Evolutionary conservation across 2,797 vertebrate genomes (phyloP).

Genomic region (Coluber constrictor): DNA sequence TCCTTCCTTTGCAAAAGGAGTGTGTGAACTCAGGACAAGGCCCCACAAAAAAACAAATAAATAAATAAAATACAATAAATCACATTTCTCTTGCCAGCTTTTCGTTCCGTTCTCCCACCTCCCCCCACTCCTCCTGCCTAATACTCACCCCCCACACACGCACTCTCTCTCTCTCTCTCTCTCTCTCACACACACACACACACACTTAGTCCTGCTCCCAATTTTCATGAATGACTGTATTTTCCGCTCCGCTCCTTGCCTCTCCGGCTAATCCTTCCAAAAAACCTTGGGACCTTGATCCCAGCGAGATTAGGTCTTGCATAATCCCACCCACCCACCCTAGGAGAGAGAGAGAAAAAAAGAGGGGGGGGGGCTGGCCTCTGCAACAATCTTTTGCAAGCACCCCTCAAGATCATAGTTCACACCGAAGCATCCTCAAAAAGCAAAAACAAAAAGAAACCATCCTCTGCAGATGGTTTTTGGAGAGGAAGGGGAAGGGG

Average conservation of each 20-base stretch:
- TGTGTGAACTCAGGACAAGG: neutral
- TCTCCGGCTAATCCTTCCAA: constrained; percentile 9
- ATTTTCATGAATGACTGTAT: constrained; percentile 14
- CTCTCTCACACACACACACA: too few species aligned
- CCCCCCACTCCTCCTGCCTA: neutral
- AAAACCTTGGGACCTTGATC: constrained; percentile 26
- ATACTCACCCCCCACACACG: neutral
- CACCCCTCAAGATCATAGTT: neutral
- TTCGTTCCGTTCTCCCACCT: neutral
- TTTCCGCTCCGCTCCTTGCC: neutral
- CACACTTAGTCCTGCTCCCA: neutral
- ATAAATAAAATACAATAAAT: neutral
- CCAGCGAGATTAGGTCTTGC: constrained; percentile 6
- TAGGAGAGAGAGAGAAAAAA: neutral
- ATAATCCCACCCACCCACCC: neutral
- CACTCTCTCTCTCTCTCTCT: too few species aligned
- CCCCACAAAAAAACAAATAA: neutral
- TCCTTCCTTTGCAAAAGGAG: neutral
- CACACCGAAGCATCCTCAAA: neutral
- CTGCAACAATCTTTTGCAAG: too few species aligned
- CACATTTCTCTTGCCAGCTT: neutral
- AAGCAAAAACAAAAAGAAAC: too few species aligned
- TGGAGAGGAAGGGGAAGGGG: neutral
- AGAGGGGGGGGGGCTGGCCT: too few species aligned
- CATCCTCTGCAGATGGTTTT: too few species aligned